Evolutionary conservation across 1,140 invertebrate species (phyloP).

Genomic region (Nasonia vitripennis): DNA sequence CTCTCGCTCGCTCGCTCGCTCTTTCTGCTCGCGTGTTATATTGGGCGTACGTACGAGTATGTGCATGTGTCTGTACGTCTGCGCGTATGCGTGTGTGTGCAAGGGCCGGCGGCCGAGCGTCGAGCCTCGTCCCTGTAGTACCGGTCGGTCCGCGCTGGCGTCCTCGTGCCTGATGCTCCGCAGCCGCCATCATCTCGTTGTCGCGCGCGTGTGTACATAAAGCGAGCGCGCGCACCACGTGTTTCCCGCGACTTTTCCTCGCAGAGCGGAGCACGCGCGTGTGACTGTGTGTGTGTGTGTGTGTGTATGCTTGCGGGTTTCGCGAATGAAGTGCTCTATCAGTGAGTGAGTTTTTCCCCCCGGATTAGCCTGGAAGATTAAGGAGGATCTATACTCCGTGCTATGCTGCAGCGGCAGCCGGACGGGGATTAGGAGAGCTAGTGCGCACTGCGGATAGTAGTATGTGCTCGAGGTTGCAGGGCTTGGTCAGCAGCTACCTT

Average conservation of each 20-base stretch:
- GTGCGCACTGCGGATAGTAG: background rate
- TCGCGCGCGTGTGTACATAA: background rate
- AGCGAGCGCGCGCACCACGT: background rate
- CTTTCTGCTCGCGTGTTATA: background rate
- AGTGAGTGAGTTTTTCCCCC: background rate
- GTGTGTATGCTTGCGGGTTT: conserved; percentile 11
- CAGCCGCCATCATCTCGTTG: background rate
- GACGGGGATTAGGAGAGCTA: conserved; percentile 3
- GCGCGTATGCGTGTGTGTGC: background rate
- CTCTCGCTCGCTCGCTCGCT: no score
- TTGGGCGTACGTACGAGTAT: background rate
- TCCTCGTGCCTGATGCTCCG: background rate
- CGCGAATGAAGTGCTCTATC: background rate
- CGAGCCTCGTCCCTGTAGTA: conserved; percentile 18
- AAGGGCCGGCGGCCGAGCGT: conserved; percentile 24
- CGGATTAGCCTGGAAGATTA: background rate
- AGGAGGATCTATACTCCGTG: background rate
- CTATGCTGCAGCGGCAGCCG: background rate
- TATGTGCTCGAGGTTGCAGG: conserved; percentile 65
- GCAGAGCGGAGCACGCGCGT: background rate
- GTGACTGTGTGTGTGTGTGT: background rate
- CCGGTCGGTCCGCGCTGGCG: background rate
- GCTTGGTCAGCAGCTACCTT: conserved; percentile 63
- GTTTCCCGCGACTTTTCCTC: conserved; percentile 6
- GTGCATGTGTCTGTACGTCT: background rate